Base-by-base conservation (phyloP, 2,888 invertebrate species). In the Tortricodes alternella region DNA sequence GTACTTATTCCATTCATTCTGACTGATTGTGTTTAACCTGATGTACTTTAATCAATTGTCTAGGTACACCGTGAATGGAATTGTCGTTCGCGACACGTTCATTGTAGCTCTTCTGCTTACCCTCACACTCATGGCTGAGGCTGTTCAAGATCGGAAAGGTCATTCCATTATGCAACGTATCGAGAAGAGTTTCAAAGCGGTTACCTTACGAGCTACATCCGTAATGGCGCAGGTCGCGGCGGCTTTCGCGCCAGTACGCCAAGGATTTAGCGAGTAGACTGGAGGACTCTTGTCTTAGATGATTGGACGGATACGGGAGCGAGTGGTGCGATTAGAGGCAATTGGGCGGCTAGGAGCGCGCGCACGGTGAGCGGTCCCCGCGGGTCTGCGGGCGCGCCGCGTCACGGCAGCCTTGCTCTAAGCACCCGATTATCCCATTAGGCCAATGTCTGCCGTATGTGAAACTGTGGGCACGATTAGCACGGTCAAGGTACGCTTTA, bases 361-460 rank as follows among this genome's bases (percentile, higher is more conserved):
- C 78, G 78, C 76, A 80, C 76, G 77, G 74, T 73, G 68, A 74
- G 76, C 82, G 78, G 74, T 74, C 73, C 69, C 72, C 62, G 73
- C 65, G 73, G 69, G 74, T 52, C 69, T 75, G 73, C 71, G 74
- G 69, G 76, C 74, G 75, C 79, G 76, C 80, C 80, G 34, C 79
- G 85, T 75, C 78, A 78, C 78, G 81, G 73, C 88, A 88, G 87
- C 89, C 89, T 89, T 89, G 89, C 82, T 77, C 76, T 82, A 82
- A 83, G 83, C 76, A 78, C 77, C 77, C 89, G 80, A 82, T 89
- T 89, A 89, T 89, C 79, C 83, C 86, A 89, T 89, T 89, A 87
- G 76, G 73, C 80, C 83, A 79, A 80, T 84, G 82, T 76, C 83
- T 84, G 82, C 76, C 76, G 82, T 83, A 35, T 59, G 49, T 48